These are phyloP conservation scores for Rachycentron canadum DNA, from an alignment of 2,797 vertebrate species.

Conservation along the genomic window DNA sequence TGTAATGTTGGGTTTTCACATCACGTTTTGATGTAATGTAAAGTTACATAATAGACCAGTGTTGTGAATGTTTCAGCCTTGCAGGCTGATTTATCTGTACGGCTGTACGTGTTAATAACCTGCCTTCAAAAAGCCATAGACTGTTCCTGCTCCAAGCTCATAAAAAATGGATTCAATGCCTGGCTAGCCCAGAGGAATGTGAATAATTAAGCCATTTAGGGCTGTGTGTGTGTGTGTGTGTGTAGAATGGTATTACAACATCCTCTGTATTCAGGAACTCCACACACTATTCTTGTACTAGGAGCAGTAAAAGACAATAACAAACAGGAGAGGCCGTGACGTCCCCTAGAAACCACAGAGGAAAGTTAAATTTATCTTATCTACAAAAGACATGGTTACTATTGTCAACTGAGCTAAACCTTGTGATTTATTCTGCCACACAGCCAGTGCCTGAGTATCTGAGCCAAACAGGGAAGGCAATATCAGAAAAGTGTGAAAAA, in stretches of 20 bases:
- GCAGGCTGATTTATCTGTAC: slow-evolving; percentile 42
- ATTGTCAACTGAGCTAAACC: slow-evolving; percentile 6
- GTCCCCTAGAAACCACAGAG: background rate
- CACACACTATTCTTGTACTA: slow-evolving; percentile 16
- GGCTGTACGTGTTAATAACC: slow-evolving; percentile 64
- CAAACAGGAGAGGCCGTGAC: slow-evolving; percentile 4
- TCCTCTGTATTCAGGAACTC: slow-evolving; percentile 2
- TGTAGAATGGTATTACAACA: slow-evolving; percentile 29
- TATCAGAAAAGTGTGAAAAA: background rate
- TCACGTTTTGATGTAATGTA: slow-evolving; percentile 18
- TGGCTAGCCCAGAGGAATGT: slow-evolving; percentile 75
- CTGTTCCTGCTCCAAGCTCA: slow-evolving; percentile 64
- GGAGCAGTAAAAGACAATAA: slow-evolving; percentile 33
- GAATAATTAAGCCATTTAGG: slow-evolving; percentile 80
- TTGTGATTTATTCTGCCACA: slow-evolving; percentile 6
- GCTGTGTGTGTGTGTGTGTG: slow-evolving; percentile 33
- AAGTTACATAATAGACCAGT: slow-evolving; percentile 39
- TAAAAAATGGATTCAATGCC: slow-evolving; percentile 78
- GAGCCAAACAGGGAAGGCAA: background rate
- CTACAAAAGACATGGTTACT: background rate
- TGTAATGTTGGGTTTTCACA: background rate
- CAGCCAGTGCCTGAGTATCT: background rate
- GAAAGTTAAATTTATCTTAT: background rate
- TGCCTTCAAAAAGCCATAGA: slow-evolving; percentile 60
- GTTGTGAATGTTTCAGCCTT: slow-evolving; percentile 36